These are phyloP conservation scores for Poecilia picta DNA, from an alignment of 2,797 vertebrate genomes.

Conservation along the genomic window DNA sequence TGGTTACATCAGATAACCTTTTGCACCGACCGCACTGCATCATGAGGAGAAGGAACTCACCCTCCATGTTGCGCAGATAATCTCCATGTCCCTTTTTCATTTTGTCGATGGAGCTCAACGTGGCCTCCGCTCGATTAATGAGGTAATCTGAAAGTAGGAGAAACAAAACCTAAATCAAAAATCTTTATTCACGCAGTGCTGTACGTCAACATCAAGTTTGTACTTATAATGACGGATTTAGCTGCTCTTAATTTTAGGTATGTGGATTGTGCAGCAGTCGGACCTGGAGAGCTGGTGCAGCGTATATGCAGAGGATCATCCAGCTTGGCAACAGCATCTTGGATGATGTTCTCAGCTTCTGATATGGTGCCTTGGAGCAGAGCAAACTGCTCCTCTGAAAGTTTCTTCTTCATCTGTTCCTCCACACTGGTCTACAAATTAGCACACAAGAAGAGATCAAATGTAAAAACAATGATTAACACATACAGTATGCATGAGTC, in stretches of 20 bases:
- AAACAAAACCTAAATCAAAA: conserved; percentile 1
- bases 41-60: conserved; percentile 66
- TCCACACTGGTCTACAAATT: conserved; percentile 81
- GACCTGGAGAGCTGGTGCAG: conserved; percentile 96
- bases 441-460: neutral
- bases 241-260: neutral
- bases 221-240: neutral
- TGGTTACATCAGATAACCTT: conserved; percentile 4
- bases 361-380: conserved; percentile 85
- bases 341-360: conserved; percentile 89
- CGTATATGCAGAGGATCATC: conserved; percentile 93
- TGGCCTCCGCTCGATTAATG: conserved; percentile 87
- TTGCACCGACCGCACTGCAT: neutral
- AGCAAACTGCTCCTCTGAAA: conserved; percentile 91
- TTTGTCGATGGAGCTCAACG: conserved; percentile 85
- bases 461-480: neutral
- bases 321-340: conserved; percentile 88
- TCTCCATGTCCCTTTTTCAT: conserved; percentile 87
- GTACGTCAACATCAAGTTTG: neutral
- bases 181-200: neutral
- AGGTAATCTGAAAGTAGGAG: conserved; percentile 88
- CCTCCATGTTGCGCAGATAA: conserved; percentile 86
- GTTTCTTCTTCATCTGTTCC: conserved; percentile 86
- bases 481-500: neutral
- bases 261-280: neutral